Conservation (phyloP, 2,797 vertebrate genomes). For the Echeneis naucrates region DNA sequence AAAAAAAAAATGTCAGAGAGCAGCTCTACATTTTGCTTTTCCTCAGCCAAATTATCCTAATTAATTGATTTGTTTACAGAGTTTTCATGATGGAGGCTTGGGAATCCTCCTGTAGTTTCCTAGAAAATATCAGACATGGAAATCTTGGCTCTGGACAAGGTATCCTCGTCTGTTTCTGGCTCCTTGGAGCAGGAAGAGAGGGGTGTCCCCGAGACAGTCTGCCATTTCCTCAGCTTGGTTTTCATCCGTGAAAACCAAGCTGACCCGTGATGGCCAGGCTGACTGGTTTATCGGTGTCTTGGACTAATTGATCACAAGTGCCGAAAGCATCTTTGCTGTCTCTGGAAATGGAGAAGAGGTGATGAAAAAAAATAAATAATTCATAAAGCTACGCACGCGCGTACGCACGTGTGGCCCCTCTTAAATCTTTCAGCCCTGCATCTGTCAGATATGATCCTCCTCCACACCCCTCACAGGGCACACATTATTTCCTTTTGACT, state of each 20-base stretch:
- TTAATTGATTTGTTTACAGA: not conserved
- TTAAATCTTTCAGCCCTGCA: constrained; percentile 60
- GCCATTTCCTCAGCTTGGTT: constrained; percentile 52
- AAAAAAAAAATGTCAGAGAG: not conserved
- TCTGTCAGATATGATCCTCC: constrained; percentile 41
- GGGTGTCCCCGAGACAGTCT: constrained; percentile 61
- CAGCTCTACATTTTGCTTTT: not conserved
- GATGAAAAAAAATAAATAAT: constrained; percentile 62
- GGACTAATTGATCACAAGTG: constrained; percentile 58
- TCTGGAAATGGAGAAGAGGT: constrained; percentile 48
- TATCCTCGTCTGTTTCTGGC: constrained; percentile 62
- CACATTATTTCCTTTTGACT: constrained; percentile 56
- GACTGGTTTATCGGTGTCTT: constrained; percentile 30
- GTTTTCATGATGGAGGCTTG: not conserved
- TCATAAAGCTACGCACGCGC: constrained; percentile 33
- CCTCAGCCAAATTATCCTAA: not conserved
- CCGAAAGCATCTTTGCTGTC: constrained; percentile 56
- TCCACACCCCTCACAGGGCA: constrained; percentile 44
- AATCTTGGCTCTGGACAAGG: constrained; percentile 48
- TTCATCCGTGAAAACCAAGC: too few species aligned
- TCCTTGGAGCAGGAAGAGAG: constrained; percentile 38
- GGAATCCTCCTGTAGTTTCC: constrained; percentile 11
- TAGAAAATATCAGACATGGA: constrained; percentile 24
- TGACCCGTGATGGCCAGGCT: not conserved
- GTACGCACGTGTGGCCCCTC: constrained; percentile 17